Evolutionary conservation across 2,888 invertebrate species (phyloP).

Genomic region (Oscheius sp.): DNA sequence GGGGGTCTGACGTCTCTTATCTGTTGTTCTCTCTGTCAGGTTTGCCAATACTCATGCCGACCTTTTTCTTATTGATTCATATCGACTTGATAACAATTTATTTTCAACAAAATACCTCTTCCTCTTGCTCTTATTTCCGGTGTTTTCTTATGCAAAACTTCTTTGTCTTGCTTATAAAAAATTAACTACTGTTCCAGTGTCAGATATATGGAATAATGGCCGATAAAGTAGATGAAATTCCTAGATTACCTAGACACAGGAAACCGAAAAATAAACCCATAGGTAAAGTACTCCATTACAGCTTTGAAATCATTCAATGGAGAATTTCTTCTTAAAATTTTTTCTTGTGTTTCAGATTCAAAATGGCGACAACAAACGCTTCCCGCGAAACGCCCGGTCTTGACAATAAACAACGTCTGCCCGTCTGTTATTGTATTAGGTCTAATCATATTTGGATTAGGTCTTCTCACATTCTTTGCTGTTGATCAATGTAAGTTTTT

Average conservation of each 20-base stretch:
- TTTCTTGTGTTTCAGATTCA: constrained; percentile 42
- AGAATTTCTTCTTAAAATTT: background rate
- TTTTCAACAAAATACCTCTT: too few species aligned
- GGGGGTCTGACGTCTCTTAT: background rate
- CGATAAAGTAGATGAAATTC: constrained; percentile 18
- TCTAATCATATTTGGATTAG: constrained; percentile 42
- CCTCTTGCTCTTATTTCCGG: too few species aligned
- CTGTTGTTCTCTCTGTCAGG: background rate
- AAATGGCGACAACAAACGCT: constrained; percentile 62
- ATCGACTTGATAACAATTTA: too few species aligned
- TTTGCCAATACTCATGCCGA: too few species aligned
- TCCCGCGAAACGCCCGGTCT: constrained; percentile 52
- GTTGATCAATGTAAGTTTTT: constrained; percentile 43
- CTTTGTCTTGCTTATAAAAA: too few species aligned
- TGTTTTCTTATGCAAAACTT: too few species aligned
- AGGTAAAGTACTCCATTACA: constrained; percentile 1
- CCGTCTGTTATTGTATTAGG: constrained; percentile 45
- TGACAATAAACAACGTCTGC: constrained; percentile 49
- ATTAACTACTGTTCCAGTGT: too few species aligned
- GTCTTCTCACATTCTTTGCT: constrained; percentile 48
- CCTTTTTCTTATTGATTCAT: too few species aligned
- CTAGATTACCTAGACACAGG: constrained; percentile 1
- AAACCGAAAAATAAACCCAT: constrained; percentile 22
- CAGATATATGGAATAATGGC: background rate
- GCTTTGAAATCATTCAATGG: background rate